Percentiles rank a stretch among this genome's conserved stretches.
These are phyloP conservation scores for Malthinus flaveolus DNA, from an alignment of 2,888 invertebrate genomes.

Conservation along the genomic window DNA sequence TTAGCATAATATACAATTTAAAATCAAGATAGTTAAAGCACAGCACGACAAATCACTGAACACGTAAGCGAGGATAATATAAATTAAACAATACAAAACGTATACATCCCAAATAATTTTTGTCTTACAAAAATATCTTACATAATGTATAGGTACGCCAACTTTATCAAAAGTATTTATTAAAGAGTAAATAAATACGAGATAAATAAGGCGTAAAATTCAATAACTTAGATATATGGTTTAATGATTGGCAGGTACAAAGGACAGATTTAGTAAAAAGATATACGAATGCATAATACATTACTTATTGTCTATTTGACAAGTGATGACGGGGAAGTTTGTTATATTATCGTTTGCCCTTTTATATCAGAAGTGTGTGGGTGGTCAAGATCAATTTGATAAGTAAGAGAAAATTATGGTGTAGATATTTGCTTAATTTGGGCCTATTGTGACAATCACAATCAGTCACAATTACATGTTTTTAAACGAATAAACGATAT, in stretches of 20 bases:
- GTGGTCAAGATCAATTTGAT: conserved; percentile 33
- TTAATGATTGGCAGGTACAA: conserved; percentile 44
- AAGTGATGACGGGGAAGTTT: conserved; percentile 49
- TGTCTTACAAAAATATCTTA: conserved; percentile 10
- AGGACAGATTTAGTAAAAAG: conserved; percentile 44
- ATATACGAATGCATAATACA: conserved; percentile 48
- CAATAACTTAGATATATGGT: conserved; percentile 24
- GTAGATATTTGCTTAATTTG: background rate
- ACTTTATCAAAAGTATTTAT: background rate
- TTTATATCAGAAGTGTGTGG: conserved; percentile 37
- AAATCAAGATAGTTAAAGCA: conserved; percentile 43
- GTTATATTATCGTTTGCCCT: conserved; percentile 36
- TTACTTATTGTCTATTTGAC: conserved; percentile 48
- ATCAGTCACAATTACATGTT: too few species aligned
- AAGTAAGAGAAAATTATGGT: conserved; percentile 1
- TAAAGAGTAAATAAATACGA: background rate
- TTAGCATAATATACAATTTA: conserved; percentile 31
- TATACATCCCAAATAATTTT: conserved; percentile 15
- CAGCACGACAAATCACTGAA: conserved; percentile 48
- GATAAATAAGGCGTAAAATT: conserved; percentile 4
- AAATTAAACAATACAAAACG: conserved; percentile 44
- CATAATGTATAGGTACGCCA: conserved; percentile 5
- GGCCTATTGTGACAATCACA: too few species aligned
- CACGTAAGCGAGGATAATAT: conserved; percentile 43
- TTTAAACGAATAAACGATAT: background rate